Base-by-base conservation (phyloP, 1,140 invertebrate species). In the Aphis gossypii region DNA sequence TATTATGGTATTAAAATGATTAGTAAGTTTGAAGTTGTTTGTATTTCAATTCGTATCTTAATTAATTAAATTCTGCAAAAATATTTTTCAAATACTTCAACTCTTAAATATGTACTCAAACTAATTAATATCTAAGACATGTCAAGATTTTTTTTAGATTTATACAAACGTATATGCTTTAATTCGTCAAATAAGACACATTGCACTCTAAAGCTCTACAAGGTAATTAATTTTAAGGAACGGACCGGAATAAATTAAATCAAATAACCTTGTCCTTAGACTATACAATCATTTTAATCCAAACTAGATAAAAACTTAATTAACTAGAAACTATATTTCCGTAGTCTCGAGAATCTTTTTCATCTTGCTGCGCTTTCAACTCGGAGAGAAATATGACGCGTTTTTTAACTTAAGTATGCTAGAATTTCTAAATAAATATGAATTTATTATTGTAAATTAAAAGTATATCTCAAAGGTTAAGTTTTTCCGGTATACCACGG, bases 141-240 rank as follows among this genome's bases (percentile, higher is more conserved):
- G 30, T 76, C 30, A 76, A n/a, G 60, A 76, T 14, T 76, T 76
- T n/a, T 84, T 44, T 84, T 44, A 84, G 83, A 44, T 84, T 76
- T 76, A 30, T 87, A 46, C 44, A 9, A 44, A 30, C 44, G 46
- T 46, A 60, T 76, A 48, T 3, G 84, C 14, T n/a, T 46, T 87
- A 87, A 35, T 83, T 83, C 82, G 82, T 83, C 84, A 48, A 87
- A 87, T 87, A 30, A 30, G 41, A 48, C 84, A 44, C 41, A 46
- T 46, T 44, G 25, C 44, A 48, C 84, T 46, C 25, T 87, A 87
- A 87, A 87, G 84, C 44, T 87, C 84, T 46, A 87, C 25, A 87
- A 48, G 84, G 84, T 87, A 87, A 87, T 87, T 87, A 87, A 87
- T 87, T 87, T 87, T 87, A 48, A 48, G 25, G 84, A 87, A 30